These are phyloP conservation scores for Cricetomys ansorgei DNA, from an alignment of 2,113 vertebrate genomes.

Conservation along the genomic window DNA sequence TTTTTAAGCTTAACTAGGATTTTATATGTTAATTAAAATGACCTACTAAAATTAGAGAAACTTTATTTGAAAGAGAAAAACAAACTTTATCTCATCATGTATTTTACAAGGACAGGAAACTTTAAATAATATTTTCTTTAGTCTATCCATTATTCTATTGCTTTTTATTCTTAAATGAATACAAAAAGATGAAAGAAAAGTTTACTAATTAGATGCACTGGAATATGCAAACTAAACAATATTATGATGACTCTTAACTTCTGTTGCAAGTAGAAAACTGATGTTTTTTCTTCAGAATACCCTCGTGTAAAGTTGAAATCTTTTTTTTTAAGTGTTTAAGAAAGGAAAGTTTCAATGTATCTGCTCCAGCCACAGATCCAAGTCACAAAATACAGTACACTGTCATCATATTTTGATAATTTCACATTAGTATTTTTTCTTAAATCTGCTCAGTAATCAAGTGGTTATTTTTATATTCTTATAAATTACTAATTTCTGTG, in stretches of 20 bases:
- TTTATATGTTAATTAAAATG: constrained; percentile 43
- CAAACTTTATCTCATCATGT: background rate
- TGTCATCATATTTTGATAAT: background rate
- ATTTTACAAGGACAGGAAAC: constrained; percentile 2
- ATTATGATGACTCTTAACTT: background rate
- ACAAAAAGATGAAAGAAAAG: background rate
- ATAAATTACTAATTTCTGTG: background rate
- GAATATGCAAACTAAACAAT: background rate
- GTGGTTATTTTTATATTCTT: background rate
- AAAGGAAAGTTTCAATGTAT: background rate
- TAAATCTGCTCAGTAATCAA: background rate
- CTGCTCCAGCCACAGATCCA: no score
- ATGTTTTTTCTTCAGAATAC: background rate
- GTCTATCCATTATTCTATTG: background rate
- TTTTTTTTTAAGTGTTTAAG: background rate
- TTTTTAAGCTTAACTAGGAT: constrained; percentile 45
- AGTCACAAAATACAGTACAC: background rate
- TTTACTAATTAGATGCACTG: background rate
- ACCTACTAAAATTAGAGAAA: background rate
- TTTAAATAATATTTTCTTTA: background rate
- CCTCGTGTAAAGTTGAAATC: background rate
- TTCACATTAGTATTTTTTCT: background rate
- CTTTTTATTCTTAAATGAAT: constrained; percentile 4
- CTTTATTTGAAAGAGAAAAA: constrained; percentile 20
- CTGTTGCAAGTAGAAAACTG: background rate